Base-by-base conservation (phyloP, 2,797 vertebrate genomes). In the Paguma larvata region DNA sequence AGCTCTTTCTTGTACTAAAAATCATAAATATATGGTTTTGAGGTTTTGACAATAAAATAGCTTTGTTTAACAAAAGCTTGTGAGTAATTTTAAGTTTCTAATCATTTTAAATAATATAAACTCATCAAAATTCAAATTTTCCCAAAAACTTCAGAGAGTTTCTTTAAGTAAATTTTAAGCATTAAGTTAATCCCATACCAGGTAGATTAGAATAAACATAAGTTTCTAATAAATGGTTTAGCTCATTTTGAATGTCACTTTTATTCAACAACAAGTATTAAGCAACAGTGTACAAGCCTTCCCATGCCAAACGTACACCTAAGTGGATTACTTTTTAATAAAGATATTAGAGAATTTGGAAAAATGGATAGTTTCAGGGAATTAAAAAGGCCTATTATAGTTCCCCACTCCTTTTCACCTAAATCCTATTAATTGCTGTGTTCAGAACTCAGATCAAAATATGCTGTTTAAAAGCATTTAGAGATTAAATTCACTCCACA, bases 41-140 rank as follows among this genome's bases (percentile, higher is more conserved):
- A 12, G 0, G 8, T 92, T 91, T 97, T 19, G 92, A 56, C 65
- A 84, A 65, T 10, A 87, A 94, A 79, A 72, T 41, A 92, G 6
- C 14, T 91, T 62, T 32, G 2, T 68, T 84, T 96, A 53, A 38
- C 23, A 94, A 79, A 94, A 46, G 2, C 18, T 79, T 75, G 32
- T 73, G 15, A 91, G 10, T 38, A 51, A 32, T 16, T 79, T 93
- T 89, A 65, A 48, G 21, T 46, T 89, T 1, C 59, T 78, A 56
- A 25, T 77, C 63, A 84, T 85, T 93, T 85, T 25, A 91, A 84
- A 9, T 51, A 85, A 72, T 9, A 93, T 51, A 70, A 68, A 89
- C 6, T 63, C 30, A 91, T 41, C 12, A 91, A 93, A 89, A 70
- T 72, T 46, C 87, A 85, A 68, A 68, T 63, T 70, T 73, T 41